phyloP scores from a whole-genome alignment of 2,888 invertebrate genomes.

The Pyralis farinalis region DNA sequence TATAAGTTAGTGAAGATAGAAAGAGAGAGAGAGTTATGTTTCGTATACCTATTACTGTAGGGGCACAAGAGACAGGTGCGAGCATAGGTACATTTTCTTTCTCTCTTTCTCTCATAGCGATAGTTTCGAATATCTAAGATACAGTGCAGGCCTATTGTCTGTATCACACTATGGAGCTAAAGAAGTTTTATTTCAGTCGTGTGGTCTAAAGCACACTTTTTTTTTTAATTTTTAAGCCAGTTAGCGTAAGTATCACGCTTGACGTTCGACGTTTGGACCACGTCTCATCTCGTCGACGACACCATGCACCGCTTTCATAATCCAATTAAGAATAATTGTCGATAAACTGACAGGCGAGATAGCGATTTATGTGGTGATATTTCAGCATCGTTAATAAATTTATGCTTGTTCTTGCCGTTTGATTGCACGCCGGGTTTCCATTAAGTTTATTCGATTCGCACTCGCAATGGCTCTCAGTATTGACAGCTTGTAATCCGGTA shows the following conservation, averaged over 20 bases:
- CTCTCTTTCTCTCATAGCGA: too few relatives aligned
- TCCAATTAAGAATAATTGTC: constrained; percentile 81
- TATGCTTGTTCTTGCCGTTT: constrained; percentile 77
- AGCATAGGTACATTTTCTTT: too few relatives aligned
- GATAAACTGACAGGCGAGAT: constrained; percentile 76
- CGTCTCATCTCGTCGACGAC: constrained; percentile 28
- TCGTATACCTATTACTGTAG: too few relatives aligned
- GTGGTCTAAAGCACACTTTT: too few relatives aligned
- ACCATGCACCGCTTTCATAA: constrained; percentile 71
- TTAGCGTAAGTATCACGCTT: not conserved
- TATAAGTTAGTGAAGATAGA: too few relatives aligned
- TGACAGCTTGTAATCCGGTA: constrained; percentile 58
- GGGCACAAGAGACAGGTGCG: too few relatives aligned
- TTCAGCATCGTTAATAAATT: constrained; percentile 80
- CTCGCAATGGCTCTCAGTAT: constrained; percentile 45
- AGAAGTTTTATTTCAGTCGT: too few relatives aligned
- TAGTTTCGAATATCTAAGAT: too few relatives aligned
- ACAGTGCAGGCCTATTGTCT: too few relatives aligned
- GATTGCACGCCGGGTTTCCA: constrained; percentile 68
- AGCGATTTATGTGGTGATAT: constrained; percentile 79
- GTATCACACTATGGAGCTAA: too few relatives aligned
- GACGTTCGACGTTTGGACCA: constrained; percentile 29
- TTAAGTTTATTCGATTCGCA: constrained; percentile 66
- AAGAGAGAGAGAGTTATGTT: too few relatives aligned
- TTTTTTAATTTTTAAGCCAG: too few relatives aligned